Evolutionary conservation across 2,113 vertebrate genomes (phyloP), one percentile per base, ranked within the genome.

Genomic region (Tragelaphus buxtoni): DNA sequence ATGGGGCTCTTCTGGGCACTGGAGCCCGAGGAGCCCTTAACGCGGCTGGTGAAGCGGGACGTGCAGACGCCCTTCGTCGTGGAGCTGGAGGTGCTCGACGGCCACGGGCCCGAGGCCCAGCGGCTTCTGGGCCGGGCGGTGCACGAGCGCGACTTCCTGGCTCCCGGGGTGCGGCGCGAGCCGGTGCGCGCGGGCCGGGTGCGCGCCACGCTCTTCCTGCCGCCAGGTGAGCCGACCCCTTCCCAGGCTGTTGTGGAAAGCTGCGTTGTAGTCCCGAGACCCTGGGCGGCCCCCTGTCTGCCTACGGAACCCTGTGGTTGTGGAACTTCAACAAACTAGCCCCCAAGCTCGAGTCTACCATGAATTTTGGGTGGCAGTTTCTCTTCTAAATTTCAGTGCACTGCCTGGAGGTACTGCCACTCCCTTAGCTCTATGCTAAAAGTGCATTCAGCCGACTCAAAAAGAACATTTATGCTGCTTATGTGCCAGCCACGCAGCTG

Each of bases 1-100:
- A 98, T 98, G 98, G 98, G 98, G 30, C 97, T 98, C 55, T 49
- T 98, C 63, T 99, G 98, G 98, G 95, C 98, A 10, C 9, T 99
- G 94, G 79, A 97, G 92, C 76, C 98, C 0, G 90, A 65, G 32
- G 92, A 58, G 32, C 97, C 98, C 0, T 81, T 96, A 1, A 0
- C 13, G 91, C 55, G 84, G 0, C 13, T 99, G 58, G 55, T 98
- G 61, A 99, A 98, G 97, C 56, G 42, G 80, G 97, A 99, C 10
- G 96, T 99, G 79, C 91, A 47, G 92, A 90, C 10, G 12, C 98
- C 98, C 0, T 90, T 98, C 35, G 13, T 6, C 1, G 82, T 99
- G 79, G 88, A 97, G 79, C 93, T 99, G 93, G 97, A 98, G 47
- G 98, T 98, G 76, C 51, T 98, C 0, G 98, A 97, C 1, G 98